Conservation (phyloP, 1,140 invertebrate species). For the Orius insidiosus region DNA sequence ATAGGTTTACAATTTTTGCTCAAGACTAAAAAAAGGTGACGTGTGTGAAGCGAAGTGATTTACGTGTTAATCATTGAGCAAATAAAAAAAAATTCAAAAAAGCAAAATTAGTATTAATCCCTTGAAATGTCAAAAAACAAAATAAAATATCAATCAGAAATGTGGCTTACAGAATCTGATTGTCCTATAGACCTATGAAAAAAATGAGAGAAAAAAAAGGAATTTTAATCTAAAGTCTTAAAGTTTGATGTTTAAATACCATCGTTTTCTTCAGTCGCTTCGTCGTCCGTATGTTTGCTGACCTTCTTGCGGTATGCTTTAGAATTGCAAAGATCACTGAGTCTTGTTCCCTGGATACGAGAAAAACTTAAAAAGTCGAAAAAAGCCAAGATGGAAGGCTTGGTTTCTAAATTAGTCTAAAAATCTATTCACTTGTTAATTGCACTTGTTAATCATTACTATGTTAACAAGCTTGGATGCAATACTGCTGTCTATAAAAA, state of each 20-base stretch:
- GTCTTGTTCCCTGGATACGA: constrained; percentile 59
- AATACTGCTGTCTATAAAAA: background rate
- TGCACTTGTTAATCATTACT: background rate
- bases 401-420: constrained; percentile 22
- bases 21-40: background rate
- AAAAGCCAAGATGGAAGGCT: background rate
- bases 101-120: background rate
- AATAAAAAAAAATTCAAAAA: background rate
- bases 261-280: constrained; percentile 21
- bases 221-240: background rate
- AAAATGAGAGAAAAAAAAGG: too few species aligned
- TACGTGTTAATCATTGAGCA: background rate
- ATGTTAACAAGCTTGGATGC: background rate
- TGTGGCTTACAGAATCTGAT: too few species aligned
- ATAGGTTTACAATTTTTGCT: too few species aligned
- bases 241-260: constrained; percentile 17
- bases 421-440: constrained; percentile 1
- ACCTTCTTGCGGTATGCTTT: constrained; percentile 46
- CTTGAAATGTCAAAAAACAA: too few species aligned
- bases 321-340: constrained; percentile 59
- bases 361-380: constrained; percentile 18
- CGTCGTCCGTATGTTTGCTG: constrained; percentile 36
- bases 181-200: background rate
- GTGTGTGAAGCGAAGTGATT: background rate
- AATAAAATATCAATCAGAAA: too few species aligned